Percentiles rank a stretch among this genome's conserved stretches.
These are phyloP conservation scores for Erinaceus europaeus DNA, from an alignment of 2,113 vertebrate genomes.

Conservation along the genomic window DNA sequence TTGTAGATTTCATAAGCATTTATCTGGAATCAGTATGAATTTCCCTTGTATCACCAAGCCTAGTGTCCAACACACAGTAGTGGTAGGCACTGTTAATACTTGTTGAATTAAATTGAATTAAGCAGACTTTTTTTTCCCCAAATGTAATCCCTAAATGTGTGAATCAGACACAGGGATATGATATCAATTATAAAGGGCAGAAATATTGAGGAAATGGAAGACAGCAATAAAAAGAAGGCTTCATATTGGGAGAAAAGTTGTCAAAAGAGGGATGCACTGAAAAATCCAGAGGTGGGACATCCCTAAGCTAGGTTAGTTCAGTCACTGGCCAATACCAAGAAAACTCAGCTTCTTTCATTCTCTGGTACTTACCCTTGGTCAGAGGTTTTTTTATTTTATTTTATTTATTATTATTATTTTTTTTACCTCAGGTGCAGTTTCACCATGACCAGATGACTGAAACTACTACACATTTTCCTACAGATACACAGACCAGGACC, in stretches of 20 bases:
- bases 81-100: background rate
- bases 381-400: background rate
- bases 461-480: background rate
- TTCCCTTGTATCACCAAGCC: background rate
- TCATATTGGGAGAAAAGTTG: background rate
- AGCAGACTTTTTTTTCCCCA: background rate
- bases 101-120: background rate
- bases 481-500: background rate
- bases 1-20: conserved; percentile 4
- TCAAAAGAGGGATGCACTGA: background rate
- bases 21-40: background rate
- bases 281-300: background rate
- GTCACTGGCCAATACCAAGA: background rate
- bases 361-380: background rate
- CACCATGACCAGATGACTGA: background rate
- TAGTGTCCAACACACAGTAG: background rate
- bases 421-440: background rate
- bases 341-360: background rate
- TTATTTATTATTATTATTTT: too few relatives aligned
- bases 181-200: background rate
- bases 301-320: background rate
- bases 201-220: background rate
- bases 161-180: background rate
- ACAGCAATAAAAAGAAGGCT: background rate
- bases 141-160: background rate